These are phyloP conservation scores for Therioaphis trifolii DNA, from an alignment of 2,888 invertebrate species.

Conservation along the genomic window DNA sequence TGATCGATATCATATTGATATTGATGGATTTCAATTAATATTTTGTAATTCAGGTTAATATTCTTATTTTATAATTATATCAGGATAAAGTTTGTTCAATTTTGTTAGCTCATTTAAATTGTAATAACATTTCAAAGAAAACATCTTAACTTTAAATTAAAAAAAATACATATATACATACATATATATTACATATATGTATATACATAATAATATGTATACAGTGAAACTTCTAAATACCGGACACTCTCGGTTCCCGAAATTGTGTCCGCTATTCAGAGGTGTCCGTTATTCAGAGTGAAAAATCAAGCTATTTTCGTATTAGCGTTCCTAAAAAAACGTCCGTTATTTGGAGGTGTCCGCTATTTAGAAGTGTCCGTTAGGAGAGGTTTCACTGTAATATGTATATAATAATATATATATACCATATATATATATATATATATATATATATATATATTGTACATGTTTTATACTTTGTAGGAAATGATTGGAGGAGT, in stretches of 20 bases:
- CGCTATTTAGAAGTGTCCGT: too few species aligned
- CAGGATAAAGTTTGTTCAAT: background rate
- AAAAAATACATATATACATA: background rate
- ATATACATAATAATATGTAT: background rate
- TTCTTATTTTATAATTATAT: background rate
- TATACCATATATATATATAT: background rate
- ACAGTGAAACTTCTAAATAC: too few species aligned
- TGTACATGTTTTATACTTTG: constrained; percentile 67
- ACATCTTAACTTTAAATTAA: background rate
- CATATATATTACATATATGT: background rate
- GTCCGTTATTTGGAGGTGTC: too few species aligned
- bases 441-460: background rate
- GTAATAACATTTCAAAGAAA: constrained; percentile 6
- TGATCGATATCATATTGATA: constrained; percentile 79
- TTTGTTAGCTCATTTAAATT: too few species aligned
- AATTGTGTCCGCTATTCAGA: too few species aligned
- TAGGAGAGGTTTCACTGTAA: too few species aligned
- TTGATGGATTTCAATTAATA: constrained; percentile 77
- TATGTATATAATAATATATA: too few species aligned
- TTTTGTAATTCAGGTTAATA: constrained; percentile 73
- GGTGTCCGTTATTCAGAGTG: too few species aligned
- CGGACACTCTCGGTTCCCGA: too few species aligned
- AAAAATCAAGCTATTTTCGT: too few species aligned
- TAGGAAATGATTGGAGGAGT: constrained; percentile 82
- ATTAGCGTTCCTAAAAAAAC: too few species aligned